phyloP scores from a whole-genome alignment of 2,888 invertebrate species.

The Allygus modestus region DNA sequence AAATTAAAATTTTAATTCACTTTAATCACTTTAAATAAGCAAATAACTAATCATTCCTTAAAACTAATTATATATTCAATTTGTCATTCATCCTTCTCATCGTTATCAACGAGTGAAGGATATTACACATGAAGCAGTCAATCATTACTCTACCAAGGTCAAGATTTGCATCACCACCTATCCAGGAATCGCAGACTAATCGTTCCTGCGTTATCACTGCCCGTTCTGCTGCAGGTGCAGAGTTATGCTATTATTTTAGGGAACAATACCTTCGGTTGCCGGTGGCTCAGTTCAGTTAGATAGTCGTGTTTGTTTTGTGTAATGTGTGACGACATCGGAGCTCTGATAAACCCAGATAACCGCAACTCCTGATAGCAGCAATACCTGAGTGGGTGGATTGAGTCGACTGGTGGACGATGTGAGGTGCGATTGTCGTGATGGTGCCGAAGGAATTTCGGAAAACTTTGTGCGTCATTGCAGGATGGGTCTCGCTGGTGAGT shows the following conservation, averaged over 20 bases:
- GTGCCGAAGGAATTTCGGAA: constrained; percentile 52
- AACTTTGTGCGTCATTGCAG: constrained; percentile 19
- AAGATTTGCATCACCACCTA: background rate
- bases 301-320: constrained; percentile 37
- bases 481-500: constrained; percentile 47
- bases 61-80: too few species aligned
- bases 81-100: too few species aligned
- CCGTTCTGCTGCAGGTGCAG: background rate
- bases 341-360: constrained; percentile 49
- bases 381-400: constrained; percentile 41
- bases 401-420: constrained; percentile 14
- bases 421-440: constrained; percentile 16
- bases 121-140: background rate
- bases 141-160: background rate
- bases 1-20: too few species aligned
- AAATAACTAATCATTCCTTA: too few species aligned
- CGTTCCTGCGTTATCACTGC: constrained; percentile 15
- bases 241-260: background rate
- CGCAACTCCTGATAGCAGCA: constrained; percentile 35
- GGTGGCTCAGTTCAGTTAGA: background rate
- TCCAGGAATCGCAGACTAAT: background rate
- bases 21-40: too few species aligned
- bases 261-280: background rate
- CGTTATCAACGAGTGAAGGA: background rate
- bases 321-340: constrained; percentile 33